Evolutionary conservation across 2,113 vertebrate genomes (phyloP), one percentile per base, ranked within the genome.

Genomic region (Phalacrocorax pelagicus): DNA sequence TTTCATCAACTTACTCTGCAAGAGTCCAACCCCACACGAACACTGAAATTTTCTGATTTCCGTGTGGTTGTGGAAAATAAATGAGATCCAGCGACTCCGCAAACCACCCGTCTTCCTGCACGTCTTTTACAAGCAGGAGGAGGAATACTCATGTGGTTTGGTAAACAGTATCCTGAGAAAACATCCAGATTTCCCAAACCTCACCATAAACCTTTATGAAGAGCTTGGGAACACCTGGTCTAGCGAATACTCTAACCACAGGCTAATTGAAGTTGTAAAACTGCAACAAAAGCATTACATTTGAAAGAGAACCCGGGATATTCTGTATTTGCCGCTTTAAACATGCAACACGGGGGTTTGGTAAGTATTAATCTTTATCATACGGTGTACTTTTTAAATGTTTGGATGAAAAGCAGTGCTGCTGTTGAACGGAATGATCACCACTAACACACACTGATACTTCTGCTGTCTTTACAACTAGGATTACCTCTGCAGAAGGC

Each of bases 261-360:
- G 57, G 22, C n/a, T 75, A 62, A 81, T 4, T 27, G 19, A 36
- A 73, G 19, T 2, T 18, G 23, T 62, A 71, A 66, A 81, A 72
- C 26, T 36, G 59, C 23, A 52, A 12, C 15, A 57, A 70, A 38
- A 81, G 32, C 32, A 9, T 65, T 34, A 32, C 1, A 3, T 62
- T 38, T 61, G 51, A 24, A 78, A 40, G n/a, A 62, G 20, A 81
- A 74, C 5, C 1, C 12, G 12, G 23, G 11, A 40, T 52, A 30
- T 57, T 91, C 78, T 9, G 1, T 36, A 23, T 84, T 69, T 81
- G 38, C 44, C 5, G 2, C 65, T 84, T 73, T 66, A 62, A 86
- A 73, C 26, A 20, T 2, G 1, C 16, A 34, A 11, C 6, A 11
- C 6, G 16, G 0, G 12, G 22, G 30, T 17, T 81, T 62, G 63